A percentile compares a stretch with the other conserved stretches of the same genome.
phyloP scores from a whole-genome alignment of 2,797 vertebrate species.

The Syngnathus acus region DNA sequence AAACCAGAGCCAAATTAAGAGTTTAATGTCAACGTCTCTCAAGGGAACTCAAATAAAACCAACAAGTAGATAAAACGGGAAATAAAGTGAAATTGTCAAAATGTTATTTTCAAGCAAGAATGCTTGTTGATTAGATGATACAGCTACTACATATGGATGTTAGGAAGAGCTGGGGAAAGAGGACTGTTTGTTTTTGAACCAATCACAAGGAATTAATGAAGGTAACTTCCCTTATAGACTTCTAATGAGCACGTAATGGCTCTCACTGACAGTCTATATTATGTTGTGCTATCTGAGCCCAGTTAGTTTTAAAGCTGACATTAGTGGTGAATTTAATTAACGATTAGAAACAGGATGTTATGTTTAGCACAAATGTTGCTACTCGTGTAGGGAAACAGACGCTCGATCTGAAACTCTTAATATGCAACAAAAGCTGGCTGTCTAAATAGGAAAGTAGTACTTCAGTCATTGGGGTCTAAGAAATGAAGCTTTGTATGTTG shows the following conservation, averaged over 20 bases:
- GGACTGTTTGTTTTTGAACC: conserved; percentile 5
- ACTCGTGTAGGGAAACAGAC: too few species aligned
- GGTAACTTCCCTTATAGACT: conserved; percentile 25
- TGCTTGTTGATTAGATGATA: background rate
- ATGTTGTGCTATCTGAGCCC: background rate
- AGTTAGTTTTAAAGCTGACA: background rate
- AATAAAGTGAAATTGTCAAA: too few species aligned
- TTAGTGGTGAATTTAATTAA: background rate
- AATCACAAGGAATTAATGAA: conserved; percentile 26
- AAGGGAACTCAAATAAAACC: too few species aligned
- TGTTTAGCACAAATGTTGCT: background rate
- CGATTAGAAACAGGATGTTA: background rate
- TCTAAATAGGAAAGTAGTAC: too few species aligned
- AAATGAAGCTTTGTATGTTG: too few species aligned
- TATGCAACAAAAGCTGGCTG: too few species aligned
- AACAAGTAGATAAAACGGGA: too few species aligned
- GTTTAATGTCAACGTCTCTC: too few species aligned
- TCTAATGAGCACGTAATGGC: conserved; percentile 23
- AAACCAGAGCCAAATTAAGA: too few species aligned
- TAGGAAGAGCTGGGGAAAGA: conserved; percentile 10
- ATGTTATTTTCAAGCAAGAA: too few species aligned
- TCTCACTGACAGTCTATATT: conserved; percentile 18
- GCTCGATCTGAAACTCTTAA: too few species aligned
- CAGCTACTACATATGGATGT: conserved; percentile 12
- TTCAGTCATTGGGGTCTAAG: too few species aligned